Conservation (phyloP, 2,113 vertebrate species). For the Brachyhypopomus gauderio region DNA sequence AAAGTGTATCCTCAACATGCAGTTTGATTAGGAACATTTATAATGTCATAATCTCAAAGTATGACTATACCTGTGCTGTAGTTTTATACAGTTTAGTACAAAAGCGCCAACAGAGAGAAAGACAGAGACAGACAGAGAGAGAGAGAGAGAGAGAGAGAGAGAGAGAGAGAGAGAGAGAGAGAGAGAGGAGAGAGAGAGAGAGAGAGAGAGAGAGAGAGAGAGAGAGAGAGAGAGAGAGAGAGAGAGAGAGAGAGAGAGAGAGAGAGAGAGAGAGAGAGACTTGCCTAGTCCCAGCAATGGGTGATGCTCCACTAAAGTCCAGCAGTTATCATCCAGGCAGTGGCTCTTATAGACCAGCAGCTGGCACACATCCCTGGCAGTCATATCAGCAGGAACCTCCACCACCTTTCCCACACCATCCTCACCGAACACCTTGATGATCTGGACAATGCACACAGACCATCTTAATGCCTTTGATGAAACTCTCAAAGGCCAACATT, state of each 20-base stretch:
- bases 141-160: too few relatives aligned
- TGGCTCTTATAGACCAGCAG: conserved; percentile 96
- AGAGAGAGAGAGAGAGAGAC: conserved; percentile 22
- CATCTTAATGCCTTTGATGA: not conserved
- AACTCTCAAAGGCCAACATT: too few relatives aligned
- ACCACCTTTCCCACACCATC: conserved; percentile 94
- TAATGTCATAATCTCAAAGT: not conserved
- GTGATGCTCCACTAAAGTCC: conserved; percentile 96
- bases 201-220: too few relatives aligned
- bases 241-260: too few relatives aligned
- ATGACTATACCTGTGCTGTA: not conserved
- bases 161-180: not conserved
- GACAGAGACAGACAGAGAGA: too few relatives aligned
- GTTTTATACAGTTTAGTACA: conserved; percentile 25
- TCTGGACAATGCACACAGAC: conserved; percentile 72
- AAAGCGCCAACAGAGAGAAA: too few relatives aligned
- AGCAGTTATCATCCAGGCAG: conserved; percentile 98
- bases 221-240: too few relatives aligned
- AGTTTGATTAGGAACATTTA: too few relatives aligned
- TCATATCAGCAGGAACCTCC: conserved; percentile 95
- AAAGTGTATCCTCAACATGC: too few relatives aligned
- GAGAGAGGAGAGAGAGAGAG: not conserved
- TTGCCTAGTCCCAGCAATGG: conserved; percentile 93
- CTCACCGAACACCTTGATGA: conserved; percentile 96
- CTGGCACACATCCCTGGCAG: conserved; percentile 95